A percentile compares a stretch with the other conserved stretches of the same genome.
Evolutionary conservation across 2,113 vertebrate genomes (phyloP).

Genomic region (Aplodontia rufa): DNA sequence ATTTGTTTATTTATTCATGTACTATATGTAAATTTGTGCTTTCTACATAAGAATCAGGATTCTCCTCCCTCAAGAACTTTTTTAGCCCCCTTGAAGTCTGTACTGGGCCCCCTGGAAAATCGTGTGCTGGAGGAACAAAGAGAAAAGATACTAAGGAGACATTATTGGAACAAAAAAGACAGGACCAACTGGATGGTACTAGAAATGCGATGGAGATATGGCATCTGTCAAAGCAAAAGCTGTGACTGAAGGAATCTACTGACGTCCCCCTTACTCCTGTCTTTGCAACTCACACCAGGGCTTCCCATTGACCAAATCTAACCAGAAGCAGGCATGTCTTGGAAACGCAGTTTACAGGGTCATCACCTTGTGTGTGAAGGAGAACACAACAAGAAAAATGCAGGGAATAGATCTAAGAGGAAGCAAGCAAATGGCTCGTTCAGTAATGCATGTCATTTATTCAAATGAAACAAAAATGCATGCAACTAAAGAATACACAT

Average conservation of each 20-base stretch:
- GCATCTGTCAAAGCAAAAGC: not conserved
- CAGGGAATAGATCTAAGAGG: not conserved
- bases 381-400: not conserved
- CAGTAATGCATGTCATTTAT: not conserved
- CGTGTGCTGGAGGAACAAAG: not conserved
- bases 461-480: not conserved
- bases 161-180: not conserved
- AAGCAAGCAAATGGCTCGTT: not conserved
- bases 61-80: not conserved
- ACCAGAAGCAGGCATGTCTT: not conserved
- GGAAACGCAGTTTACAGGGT: not conserved
- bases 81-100: not conserved
- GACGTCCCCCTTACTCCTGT: not conserved
- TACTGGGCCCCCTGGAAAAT: not conserved
- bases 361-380: not conserved
- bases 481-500: not conserved
- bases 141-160: not conserved
- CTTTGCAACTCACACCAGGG: not conserved
- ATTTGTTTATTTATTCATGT: not conserved
- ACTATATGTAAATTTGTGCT: not conserved
- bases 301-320: not conserved
- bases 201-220: not conserved
- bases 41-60: not conserved
- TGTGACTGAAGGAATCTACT: no score
- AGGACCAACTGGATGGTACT: not conserved